Evolutionary conservation across 1,140 invertebrate species (phyloP), one percentile per base, ranked within the genome.

Genomic region (Neuroterus valhalla): DNA sequence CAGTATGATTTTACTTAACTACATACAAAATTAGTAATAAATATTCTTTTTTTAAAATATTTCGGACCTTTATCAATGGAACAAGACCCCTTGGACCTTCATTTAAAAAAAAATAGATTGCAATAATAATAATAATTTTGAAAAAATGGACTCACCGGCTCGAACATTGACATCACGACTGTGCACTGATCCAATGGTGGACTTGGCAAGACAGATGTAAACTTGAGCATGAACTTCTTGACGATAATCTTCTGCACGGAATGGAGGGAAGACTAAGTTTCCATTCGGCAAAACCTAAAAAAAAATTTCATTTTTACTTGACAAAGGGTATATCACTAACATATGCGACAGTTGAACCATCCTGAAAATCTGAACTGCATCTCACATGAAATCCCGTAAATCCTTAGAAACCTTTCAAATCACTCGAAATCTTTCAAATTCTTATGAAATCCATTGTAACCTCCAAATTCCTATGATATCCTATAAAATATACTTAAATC

Each of bases 201-300:
- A 98, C 78, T 93, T 93, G 15, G 97, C 97, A 62, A 97, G 90
- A 90, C 97, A 99, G 79, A 96, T 94, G 90, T 98, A 98, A 66
- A 96, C 94, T 89, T 97, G 96, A 79, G 96, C 96, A 85, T 99
- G 97, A 44, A 98, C 96, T 88, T 97, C 96, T 88, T 98, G 96
- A 50, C 95, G 92, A 86, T 98, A 98, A 87, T 97, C 96, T 87
- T 97, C 95, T 44, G 96, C 96, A 67, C 96, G 93, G 93, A 98
- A 98, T 11, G 97, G 96, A 62, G 96, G 96, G 86, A 99, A 98
- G 43, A 97, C 95, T 76, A 99, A 91, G 84, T 98, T 98, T 84
- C 97, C 97, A 89, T 98, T 97, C 21, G 95, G 93, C 78, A 96
- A 90, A 76, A 97, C 94, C 94, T 96, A 89, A 44, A 80, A 76